phyloP scores from a whole-genome alignment of 2,113 vertebrate genomes.

The Nyctereutes procyonoides region DNA sequence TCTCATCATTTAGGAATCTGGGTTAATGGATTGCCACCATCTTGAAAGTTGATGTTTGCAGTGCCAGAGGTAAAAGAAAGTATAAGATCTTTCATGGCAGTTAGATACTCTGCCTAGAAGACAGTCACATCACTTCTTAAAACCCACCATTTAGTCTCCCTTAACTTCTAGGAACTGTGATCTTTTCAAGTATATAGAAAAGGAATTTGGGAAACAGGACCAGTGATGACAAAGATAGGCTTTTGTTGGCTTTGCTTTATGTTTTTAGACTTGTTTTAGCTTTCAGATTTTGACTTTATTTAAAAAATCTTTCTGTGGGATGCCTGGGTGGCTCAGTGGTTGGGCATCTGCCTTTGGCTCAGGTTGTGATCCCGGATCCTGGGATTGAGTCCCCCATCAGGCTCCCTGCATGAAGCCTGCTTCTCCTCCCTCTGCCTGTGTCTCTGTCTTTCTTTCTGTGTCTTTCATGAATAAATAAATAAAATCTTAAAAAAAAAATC shows the following conservation, averaged over 20 bases:
- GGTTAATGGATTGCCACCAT: not conserved
- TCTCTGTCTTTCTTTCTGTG: no score
- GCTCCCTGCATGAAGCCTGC: no score
- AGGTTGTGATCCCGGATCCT: no score
- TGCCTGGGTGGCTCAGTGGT: no score
- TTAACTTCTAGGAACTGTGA: not conserved
- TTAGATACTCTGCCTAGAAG: conserved; percentile 15
- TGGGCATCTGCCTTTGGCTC: no score
- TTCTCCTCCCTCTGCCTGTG: no score
- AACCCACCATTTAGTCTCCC: not conserved
- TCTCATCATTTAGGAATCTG: conserved; percentile 1
- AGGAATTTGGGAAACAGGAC: not conserved
- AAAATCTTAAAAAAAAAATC: no score
- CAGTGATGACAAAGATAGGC: conserved; percentile 10
- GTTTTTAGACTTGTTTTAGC: conserved; percentile 42
- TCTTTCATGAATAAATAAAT: no score
- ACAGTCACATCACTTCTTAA: not conserved
- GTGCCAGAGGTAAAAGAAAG: not conserved
- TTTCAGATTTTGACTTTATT: conserved; percentile 32
- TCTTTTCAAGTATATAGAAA: conserved; percentile 2
- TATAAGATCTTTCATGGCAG: not conserved
- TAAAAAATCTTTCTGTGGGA: not conserved
- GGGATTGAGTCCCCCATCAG: no score
- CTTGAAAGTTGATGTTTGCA: conserved; percentile 30
- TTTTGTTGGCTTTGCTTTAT: conserved; percentile 15